Evolutionary conservation across 2,113 vertebrate species (phyloP), one percentile per base, ranked within the genome.

Genomic region (Mesitornis unicolor): DNA sequence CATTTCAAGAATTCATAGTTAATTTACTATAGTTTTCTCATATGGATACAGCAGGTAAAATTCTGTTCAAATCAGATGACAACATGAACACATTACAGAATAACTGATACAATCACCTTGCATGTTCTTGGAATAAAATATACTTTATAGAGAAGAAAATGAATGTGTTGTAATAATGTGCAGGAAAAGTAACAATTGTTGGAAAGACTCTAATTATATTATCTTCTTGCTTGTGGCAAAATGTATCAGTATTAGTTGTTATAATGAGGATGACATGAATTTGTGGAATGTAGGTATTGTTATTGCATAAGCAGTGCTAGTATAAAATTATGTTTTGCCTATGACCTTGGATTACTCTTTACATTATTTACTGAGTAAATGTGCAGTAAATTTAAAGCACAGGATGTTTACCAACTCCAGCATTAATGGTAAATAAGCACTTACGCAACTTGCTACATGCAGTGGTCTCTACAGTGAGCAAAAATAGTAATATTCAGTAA

Each of bases 161-260:
- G 1, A 15, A 68, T 38, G 28, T 53, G 3, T 38, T 68, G 2
- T 13, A 68, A 59, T 48, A 91, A 60, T 2, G 9, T n/a, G 22
- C 21, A 85, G 10, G 9, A 79, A 80, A 87, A 71, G 5, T 43
- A 61, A 13, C 65, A 69, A 29, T 29, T 35, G 0, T 74, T 70
- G 5, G 18, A 71, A 84, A 85, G 28, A 14, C 38, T 53, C 7
- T 57, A 60, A 56, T 68, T 61, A 29, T 18, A 69, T 9, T 3
- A 51, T 26, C 3, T n/a, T 77, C 24, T 57, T 60, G 5, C 8
- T 48, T 61, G 6, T 53, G 31, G 10, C 6, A 64, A 83, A 88
- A 67, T 77, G 10, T 42, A 84, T 75, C 19, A 60, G 5, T 8
- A 24, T 47, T 1, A 0, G 25, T 69, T 3, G 0, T 60, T 71